phyloP scores from a whole-genome alignment of 2,888 invertebrate species.

The Cryptus armator region DNA sequence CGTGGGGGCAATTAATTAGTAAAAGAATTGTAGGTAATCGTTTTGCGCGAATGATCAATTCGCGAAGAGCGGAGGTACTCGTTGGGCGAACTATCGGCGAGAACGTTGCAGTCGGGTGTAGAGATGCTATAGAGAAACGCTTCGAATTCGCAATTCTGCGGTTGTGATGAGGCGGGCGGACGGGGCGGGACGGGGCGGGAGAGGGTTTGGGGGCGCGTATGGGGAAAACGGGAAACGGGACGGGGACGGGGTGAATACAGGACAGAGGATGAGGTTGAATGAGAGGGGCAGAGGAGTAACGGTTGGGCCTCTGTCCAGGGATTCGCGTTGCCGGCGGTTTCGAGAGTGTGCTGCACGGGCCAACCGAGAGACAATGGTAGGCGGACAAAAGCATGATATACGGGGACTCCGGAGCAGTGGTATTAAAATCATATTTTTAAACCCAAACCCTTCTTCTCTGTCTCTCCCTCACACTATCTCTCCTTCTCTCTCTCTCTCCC shows the following conservation, averaged over 20 bases:
- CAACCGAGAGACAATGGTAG: slow-evolving; percentile 83
- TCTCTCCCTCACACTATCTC: slow-evolving; percentile 30
- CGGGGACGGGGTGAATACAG: slow-evolving; percentile 18
- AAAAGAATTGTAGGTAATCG: slow-evolving; percentile 61
- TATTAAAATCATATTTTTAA: slow-evolving; percentile 85
- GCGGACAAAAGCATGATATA: slow-evolving; percentile 84
- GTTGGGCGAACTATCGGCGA: not conserved
- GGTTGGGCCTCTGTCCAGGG: slow-evolving; percentile 62
- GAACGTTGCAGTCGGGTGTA: slow-evolving; percentile 1
- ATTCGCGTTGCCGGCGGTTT: slow-evolving; percentile 68
- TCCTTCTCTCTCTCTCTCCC: slow-evolving; percentile 36
- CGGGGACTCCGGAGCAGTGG: slow-evolving; percentile 80
- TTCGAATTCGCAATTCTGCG: slow-evolving; percentile 41
- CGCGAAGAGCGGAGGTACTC: not conserved
- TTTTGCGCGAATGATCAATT: slow-evolving; percentile 47
- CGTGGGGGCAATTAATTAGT: slow-evolving; percentile 63
- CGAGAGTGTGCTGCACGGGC: slow-evolving; percentile 74
- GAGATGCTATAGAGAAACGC: slow-evolving; percentile 37
- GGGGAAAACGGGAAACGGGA: slow-evolving; percentile 44
- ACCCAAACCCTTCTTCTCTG: slow-evolving; percentile 69
- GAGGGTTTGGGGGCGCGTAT: slow-evolving; percentile 47
- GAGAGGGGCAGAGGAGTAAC: slow-evolving; percentile 16
- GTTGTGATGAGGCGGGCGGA: slow-evolving; percentile 12
- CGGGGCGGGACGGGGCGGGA: slow-evolving; percentile 37
- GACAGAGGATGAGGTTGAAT: slow-evolving; percentile 13